Base-by-base conservation (phyloP, 2,113 vertebrate species). In the Limanda limanda region DNA sequence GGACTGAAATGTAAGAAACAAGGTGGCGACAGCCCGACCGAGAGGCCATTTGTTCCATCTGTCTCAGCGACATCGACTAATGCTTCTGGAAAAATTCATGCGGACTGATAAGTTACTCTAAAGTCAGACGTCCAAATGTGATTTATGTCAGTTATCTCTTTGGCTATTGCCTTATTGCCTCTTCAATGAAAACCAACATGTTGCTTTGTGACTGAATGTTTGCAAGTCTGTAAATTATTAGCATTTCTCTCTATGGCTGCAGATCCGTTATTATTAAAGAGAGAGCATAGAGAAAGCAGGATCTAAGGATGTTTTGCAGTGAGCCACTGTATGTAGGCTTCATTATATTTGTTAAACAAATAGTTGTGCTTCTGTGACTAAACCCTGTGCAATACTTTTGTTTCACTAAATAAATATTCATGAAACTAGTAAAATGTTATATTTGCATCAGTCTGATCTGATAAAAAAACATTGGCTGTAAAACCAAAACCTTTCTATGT, bases 1-100 rank as follows among this genome's bases (percentile, higher is more conserved):
- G 97, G 97, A 35, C 80, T 98, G 68, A 95, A 94, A 85, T 90
- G 78, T 75, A 97, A 95, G 91, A 95, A 93, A 67, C 88, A 92
- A 52, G 80, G 72, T 3, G 78, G 71, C 0, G 48, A 81, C 1
- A 15, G 15, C 65, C n/a, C 11, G 14, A 67, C 75, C 5, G 69
- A 85, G 76, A 84, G 23, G 35, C 45, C 42, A 9, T 56, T 17
- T 63, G 48, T 63, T 65, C 48, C 47, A 52, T 82, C 79, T 68
- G 52, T 24, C 71, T 81, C 74, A 2, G 66, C 71, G 78, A 77
- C 61, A 81, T 47, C 61, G 1, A 70, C 68, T 1, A 76, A 90
- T 81, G 88, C 88, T 17, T 62, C 74, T 59, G 64, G 31, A 9
- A 70, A 45, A 15, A 37, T 69, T 27, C 15, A 51, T 25, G 45